Evolutionary conservation across 2,888 invertebrate genomes (phyloP), one percentile per base, ranked within the genome.

Genomic region (Sphinx pinastri): DNA sequence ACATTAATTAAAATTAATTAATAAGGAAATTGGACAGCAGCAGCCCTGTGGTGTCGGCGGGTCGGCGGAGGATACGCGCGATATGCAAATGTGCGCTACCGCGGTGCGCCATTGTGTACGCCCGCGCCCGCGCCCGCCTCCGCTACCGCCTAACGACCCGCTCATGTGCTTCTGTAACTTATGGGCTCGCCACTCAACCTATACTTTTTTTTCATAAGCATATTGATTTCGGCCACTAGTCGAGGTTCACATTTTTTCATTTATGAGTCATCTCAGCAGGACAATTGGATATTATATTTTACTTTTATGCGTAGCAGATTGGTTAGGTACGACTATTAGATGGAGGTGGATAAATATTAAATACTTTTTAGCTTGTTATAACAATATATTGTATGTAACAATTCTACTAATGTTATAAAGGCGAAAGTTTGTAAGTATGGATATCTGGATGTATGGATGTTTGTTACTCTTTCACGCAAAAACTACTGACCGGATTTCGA

Each of bases 61-160:
- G 54, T 71, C 69, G 73, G 71, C 55, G 68, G 72, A 67, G 59
- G 75, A 74, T 73, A 82, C 77, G 84, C 80, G 75, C 89, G 92
- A 91, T 91, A 91, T 91, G 92, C 90, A 84, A 91, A 91, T 91
- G 74, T 68, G 77, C 77, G 90, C 90, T 89, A 85, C 91, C 86
- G 91, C 88, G 87, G 86, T 83, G 84, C 83, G 85, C 89, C 81
- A 88, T 88, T 88, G 90, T 88, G 82, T 81, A 80, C 68, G 68
- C 71, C 68, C 38, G 31, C 19, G 54, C 54, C 38, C 71, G 60
- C 66, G 16, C n/a, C 58, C 67, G 60, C 55, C 59, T 38, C 47
- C 71, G 58, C 58, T 75, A 76, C 76, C 73, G 58, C 74, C 67
- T 74, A 78, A 77, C 77, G 77, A 75, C 75, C 77, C 75, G 78